Base-by-base conservation (phyloP, 1,140 invertebrate species). In the Achroia grisella region DNA sequence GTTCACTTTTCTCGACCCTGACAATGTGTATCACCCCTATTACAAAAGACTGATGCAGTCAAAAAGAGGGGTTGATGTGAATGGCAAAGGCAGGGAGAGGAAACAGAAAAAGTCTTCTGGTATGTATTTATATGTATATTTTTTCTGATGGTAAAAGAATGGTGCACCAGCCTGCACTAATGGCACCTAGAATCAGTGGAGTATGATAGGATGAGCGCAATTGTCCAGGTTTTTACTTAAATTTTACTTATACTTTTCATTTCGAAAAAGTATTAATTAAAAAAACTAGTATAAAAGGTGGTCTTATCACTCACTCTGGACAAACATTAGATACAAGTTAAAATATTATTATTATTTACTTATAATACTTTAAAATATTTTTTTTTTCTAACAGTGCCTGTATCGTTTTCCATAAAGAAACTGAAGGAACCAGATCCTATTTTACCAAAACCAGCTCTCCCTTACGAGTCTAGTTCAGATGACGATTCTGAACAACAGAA, bases 351-450 rank as follows among this genome's bases (percentile, higher is more conserved):
- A 23, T 3, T 23, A 23, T 23, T 3, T 23, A 3, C 8, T 35
- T 14, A n/a, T n/a, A n/a, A n/a, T n/a, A n/a, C n/a, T n/a, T n/a
- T n/a, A n/a, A n/a, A 8, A n/a, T n/a, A 6, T 23, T 10, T 29
- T 39, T 40, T 44, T 51, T 62, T 54, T 39, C 50, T 75, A 67
- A 15, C 69, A 90, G 89, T 89, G 0, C 92, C 93, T 0, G 93
- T 94, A 4, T 92, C 91, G 42, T 95, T 95, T 69, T 94, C 93
- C 0, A 94, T 95, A 15, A 94, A 94, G 69, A 92, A 93, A 53
- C 89, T 90, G 0, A 94, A 94, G 74, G 92, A 93, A 44, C 89
- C 89, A 0, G 92, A 93, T 49, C 79, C 87, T 0, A 87, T 88
- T 3, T 85, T 93, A 4, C 89, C 93, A 23, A 93, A 91, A 63